Evolutionary conservation across 2,797 vertebrate species (phyloP).

Genomic region (Tiaroga cobitis): DNA sequence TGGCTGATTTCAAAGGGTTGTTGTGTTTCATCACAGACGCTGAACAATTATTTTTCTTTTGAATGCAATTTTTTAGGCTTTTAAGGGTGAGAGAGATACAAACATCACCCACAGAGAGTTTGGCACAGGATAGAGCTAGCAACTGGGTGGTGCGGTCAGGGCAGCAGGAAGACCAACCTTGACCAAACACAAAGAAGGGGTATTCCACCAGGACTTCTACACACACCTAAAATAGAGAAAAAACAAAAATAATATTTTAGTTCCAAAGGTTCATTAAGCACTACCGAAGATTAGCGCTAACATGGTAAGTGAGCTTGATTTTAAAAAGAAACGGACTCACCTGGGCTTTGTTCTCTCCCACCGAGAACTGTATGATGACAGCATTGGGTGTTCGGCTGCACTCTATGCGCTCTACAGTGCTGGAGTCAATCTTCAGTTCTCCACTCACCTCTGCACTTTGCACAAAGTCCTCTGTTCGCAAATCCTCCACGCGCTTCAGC

Average conservation of each 20-base stretch:
- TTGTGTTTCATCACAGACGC: conserved; percentile 70
- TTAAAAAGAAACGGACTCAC: conserved; percentile 70
- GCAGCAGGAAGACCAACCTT: conserved; percentile 99
- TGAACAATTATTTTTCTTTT: conserved; percentile 54
- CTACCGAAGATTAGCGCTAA: not conserved
- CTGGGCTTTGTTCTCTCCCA: conserved; percentile 97
- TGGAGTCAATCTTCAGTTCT: conserved; percentile 97
- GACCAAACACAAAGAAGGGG: conserved; percentile 99
- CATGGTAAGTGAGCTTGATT: not conserved
- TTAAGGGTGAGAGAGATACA: conserved; percentile 98
- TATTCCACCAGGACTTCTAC: conserved; percentile 98
- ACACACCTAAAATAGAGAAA: conserved; percentile 83
- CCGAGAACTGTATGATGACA: conserved; percentile 95
- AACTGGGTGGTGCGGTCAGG: conserved; percentile 97
- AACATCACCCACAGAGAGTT: conserved; percentile 96
- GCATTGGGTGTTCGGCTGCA: conserved; percentile 89
- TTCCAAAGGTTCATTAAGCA: not conserved
- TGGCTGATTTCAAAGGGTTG: conserved; percentile 85
- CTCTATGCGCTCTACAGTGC: conserved; percentile 96
- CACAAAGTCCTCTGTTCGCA: conserved; percentile 98
- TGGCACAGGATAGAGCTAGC: conserved; percentile 97
- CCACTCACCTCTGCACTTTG: conserved; percentile 97
- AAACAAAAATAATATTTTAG: conserved; percentile 13
- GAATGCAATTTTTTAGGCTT: conserved; percentile 86
- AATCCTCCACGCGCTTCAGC: conserved; percentile 96